These are phyloP conservation scores for Boloria euphrosyne DNA, from an alignment of 2,888 invertebrate species.

Conservation along the genomic window DNA sequence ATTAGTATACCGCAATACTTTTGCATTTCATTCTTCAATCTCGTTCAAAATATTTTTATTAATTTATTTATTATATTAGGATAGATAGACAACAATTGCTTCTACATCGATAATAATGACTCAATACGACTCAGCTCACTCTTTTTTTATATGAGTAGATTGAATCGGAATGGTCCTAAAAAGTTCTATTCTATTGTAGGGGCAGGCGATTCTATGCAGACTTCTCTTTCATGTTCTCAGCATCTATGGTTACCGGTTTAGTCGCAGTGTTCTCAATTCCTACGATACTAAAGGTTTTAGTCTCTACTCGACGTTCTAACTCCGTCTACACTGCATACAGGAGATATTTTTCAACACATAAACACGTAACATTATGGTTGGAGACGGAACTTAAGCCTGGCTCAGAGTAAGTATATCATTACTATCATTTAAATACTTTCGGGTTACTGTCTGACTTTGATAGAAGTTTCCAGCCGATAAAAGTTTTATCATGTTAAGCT, in stretches of 20 bases:
- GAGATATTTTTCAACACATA: constrained; percentile 87
- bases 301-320: constrained; percentile 85
- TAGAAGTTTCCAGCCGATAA: neutral
- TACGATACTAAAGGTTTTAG: constrained; percentile 84
- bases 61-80: no score
- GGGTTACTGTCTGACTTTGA: no score
- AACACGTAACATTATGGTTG: constrained; percentile 89
- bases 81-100: no score
- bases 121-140: no score
- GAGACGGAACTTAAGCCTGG: constrained; percentile 81
- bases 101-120: no score
- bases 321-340: constrained; percentile 84
- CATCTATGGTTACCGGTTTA: constrained; percentile 86
- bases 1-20: no score
- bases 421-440: no score
- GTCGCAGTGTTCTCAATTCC: constrained; percentile 86
- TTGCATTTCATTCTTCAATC: no score
- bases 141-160: no score
- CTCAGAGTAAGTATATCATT: constrained; percentile 65
- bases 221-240: constrained; percentile 85
- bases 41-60: no score
- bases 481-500: constrained; percentile 3
- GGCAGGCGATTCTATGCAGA: constrained; percentile 86
- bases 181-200: constrained; percentile 53
- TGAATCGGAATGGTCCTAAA: neutral